Evolutionary conservation across 2,888 invertebrate species (phyloP).

Genomic region (Sinodicranocentrus sp.): DNA sequence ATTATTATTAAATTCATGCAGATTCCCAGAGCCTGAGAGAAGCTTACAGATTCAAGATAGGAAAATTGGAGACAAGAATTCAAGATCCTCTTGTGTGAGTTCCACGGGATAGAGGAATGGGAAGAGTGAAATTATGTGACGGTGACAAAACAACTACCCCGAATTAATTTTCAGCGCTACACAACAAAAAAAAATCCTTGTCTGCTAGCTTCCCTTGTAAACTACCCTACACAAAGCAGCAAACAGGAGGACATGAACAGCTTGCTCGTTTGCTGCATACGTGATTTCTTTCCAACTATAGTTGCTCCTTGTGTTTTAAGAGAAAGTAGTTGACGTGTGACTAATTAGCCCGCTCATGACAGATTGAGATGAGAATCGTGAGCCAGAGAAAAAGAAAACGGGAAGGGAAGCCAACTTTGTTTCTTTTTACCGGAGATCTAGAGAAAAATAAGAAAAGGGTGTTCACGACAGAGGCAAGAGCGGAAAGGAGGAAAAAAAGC

Average conservation of each 20-base stretch:
- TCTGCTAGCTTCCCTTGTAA: neutral
- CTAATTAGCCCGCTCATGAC: slow-evolving; percentile 76
- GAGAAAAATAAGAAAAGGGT: slow-evolving; percentile 18
- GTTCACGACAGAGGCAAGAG: slow-evolving; percentile 12
- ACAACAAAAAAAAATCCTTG: slow-evolving; percentile 14
- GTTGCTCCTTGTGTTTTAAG: slow-evolving; percentile 32
- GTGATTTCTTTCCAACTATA: slow-evolving; percentile 61
- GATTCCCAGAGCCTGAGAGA: neutral
- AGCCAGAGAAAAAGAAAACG: slow-evolving; percentile 20
- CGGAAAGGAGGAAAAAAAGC: slow-evolving; percentile 44
- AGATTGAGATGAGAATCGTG: slow-evolving; percentile 75
- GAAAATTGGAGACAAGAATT: neutral
- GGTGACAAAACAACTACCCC: slow-evolving; percentile 68
- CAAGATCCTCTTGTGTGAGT: neutral
- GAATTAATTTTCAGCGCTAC: slow-evolving; percentile 55
- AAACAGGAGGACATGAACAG: slow-evolving; percentile 54
- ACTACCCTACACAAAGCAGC: slow-evolving; percentile 18
- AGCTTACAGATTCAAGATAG: neutral
- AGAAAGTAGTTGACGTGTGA: slow-evolving; percentile 75
- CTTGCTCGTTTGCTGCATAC: slow-evolving; percentile 70
- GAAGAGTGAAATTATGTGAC: slow-evolving; percentile 58
- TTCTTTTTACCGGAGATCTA: slow-evolving; percentile 26
- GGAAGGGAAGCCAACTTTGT: slow-evolving; percentile 14
- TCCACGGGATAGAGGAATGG: neutral
- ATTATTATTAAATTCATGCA: slow-evolving; percentile 11